These are phyloP conservation scores for Eilema sororculum DNA, from an alignment of 2,888 invertebrate species.

Conservation along the genomic window DNA sequence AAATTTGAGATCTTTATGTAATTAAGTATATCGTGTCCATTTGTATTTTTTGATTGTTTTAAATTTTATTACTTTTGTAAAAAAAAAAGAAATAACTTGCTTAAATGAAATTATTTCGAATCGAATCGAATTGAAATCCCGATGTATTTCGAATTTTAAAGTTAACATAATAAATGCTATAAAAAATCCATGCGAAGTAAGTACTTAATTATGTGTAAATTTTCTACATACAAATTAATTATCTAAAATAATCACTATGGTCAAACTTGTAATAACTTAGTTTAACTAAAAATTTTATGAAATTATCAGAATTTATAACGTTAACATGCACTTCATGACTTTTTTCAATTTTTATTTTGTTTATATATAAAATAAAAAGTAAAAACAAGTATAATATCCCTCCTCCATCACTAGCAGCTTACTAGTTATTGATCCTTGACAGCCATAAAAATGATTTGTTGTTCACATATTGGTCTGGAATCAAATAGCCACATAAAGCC, in stretches of 20 bases:
- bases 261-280: too few relatives aligned
- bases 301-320: too few relatives aligned
- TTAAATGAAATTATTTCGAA: too few relatives aligned
- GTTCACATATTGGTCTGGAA: background rate
- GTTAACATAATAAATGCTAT: too few relatives aligned
- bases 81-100: background rate
- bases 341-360: background rate
- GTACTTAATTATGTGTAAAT: background rate
- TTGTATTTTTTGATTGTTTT: slow-evolving; percentile 20
- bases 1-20: slow-evolving; percentile 33
- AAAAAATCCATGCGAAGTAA: too few relatives aligned
- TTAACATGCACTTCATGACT: too few relatives aligned
- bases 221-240: background rate
- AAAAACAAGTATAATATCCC: background rate
- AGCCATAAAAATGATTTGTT: background rate
- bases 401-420: slow-evolving; percentile 4
- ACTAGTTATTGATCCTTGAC: slow-evolving; percentile 1
- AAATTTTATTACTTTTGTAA: background rate
- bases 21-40: slow-evolving; percentile 22
- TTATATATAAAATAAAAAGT: background rate
- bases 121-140: too few relatives aligned
- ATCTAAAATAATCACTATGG: too few relatives aligned
- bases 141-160: too few relatives aligned
- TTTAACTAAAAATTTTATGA: too few relatives aligned
- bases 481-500: background rate